Evolutionary conservation across 2,113 vertebrate genomes (phyloP).

Genomic region (Nymphicus hollandicus): DNA sequence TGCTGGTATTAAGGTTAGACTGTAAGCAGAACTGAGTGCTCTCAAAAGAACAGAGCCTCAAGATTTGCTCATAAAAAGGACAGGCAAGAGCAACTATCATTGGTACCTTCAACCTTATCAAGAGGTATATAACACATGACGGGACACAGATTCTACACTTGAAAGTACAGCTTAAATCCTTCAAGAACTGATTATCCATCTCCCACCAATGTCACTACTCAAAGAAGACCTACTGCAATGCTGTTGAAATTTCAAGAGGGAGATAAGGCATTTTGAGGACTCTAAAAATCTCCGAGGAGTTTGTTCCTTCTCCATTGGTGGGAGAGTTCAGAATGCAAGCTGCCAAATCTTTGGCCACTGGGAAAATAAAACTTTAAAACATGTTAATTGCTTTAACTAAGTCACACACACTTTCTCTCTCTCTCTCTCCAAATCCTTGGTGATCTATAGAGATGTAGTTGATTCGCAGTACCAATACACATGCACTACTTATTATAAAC

Average conservation of each 20-base stretch:
- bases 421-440: neutral
- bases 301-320: neutral
- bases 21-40: neutral
- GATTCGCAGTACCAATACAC: neutral
- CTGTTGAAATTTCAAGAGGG: neutral
- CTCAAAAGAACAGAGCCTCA: neutral
- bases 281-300: neutral
- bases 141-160: neutral
- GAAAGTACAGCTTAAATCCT: neutral
- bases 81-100: neutral
- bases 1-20: neutral
- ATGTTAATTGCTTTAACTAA: neutral
- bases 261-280: neutral
- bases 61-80: neutral
- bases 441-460: neutral
- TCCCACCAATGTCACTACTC: neutral
- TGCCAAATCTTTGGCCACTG: neutral
- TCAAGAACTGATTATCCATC: neutral
- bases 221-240: neutral
- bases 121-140: neutral
- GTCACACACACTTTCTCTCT: neutral
- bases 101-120: neutral
- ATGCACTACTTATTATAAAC: neutral
- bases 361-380: neutral
- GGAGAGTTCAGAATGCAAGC: neutral